Conservation (phyloP, 2,888 invertebrate species). For the Deilephila porcellus region DNA sequence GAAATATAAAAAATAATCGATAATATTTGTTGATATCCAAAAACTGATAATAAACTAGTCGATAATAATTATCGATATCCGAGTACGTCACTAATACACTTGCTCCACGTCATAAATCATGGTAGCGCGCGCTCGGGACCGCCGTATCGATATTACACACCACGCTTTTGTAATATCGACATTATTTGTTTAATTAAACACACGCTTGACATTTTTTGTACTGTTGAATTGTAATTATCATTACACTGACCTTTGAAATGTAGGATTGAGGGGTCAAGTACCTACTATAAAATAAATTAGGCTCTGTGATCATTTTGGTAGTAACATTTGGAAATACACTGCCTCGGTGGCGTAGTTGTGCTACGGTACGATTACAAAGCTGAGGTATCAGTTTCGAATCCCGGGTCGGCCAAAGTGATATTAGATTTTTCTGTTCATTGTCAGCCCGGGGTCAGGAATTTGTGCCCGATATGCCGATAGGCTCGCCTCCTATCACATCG, state of each 20-base stretch:
- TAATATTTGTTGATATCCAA: too few species aligned
- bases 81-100: constrained; percentile 58
- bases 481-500: too few species aligned
- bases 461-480: too few species aligned
- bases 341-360: too few species aligned
- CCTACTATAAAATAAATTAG: background rate
- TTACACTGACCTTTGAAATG: constrained; percentile 10
- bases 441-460: too few species aligned
- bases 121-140: constrained; percentile 56
- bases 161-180: constrained; percentile 53
- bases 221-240: constrained; percentile 3
- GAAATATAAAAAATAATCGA: too few species aligned
- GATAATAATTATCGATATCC: constrained; percentile 32
- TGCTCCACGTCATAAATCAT: constrained; percentile 75
- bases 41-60: too few species aligned
- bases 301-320: background rate
- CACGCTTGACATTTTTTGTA: constrained; percentile 7
- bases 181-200: constrained; percentile 48
- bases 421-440: too few species aligned
- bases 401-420: too few species aligned
- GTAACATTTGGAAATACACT: background rate
- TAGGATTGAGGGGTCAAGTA: background rate
- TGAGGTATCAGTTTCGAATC: too few species aligned
- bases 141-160: constrained; percentile 60
- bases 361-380: too few species aligned